phyloP scores from a whole-genome alignment of 2,113 vertebrate species.

The Phoxinus phoxinus region DNA sequence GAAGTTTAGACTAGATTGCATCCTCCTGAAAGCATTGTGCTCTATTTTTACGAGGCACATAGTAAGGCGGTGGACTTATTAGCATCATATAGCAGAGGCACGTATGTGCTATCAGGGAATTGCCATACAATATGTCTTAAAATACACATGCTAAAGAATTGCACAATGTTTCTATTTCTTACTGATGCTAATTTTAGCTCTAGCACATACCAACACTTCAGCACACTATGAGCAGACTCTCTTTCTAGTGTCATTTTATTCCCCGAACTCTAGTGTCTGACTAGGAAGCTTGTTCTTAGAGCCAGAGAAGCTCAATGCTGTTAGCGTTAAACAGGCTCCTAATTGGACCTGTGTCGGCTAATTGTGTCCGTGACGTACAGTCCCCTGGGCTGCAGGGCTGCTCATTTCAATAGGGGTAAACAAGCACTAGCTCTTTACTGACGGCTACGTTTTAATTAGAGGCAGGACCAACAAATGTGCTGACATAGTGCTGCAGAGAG shows the following conservation, averaged over 20 bases:
- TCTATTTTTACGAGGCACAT: background rate
- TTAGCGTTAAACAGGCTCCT: slow-evolving; percentile 57
- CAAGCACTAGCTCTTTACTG: slow-evolving; percentile 70
- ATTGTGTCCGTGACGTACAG: slow-evolving; percentile 70
- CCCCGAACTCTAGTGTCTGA: slow-evolving; percentile 4
- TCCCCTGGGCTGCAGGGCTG: slow-evolving; percentile 70
- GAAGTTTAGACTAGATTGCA: background rate
- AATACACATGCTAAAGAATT: background rate
- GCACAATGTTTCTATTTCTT: background rate
- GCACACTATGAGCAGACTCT: background rate
- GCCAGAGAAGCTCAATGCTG: slow-evolving; percentile 7
- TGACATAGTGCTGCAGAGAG: slow-evolving; percentile 42
- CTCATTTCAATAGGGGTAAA: slow-evolving; percentile 82
- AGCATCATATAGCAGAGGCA: background rate
- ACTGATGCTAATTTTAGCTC: slow-evolving; percentile 3
- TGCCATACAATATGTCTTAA: background rate
- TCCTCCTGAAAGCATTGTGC: background rate
- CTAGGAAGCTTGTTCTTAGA: background rate
- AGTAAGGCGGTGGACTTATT: background rate
- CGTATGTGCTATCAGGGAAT: background rate
- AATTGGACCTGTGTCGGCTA: slow-evolving; percentile 76
- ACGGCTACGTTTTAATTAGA: slow-evolving; percentile 74
- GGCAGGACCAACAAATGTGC: slow-evolving; percentile 57
- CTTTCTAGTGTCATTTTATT: slow-evolving; percentile 4
- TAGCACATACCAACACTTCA: slow-evolving; percentile 3